phyloP scores from a whole-genome alignment of 1,140 invertebrate genomes.

The Nasonia vitripennis region DNA sequence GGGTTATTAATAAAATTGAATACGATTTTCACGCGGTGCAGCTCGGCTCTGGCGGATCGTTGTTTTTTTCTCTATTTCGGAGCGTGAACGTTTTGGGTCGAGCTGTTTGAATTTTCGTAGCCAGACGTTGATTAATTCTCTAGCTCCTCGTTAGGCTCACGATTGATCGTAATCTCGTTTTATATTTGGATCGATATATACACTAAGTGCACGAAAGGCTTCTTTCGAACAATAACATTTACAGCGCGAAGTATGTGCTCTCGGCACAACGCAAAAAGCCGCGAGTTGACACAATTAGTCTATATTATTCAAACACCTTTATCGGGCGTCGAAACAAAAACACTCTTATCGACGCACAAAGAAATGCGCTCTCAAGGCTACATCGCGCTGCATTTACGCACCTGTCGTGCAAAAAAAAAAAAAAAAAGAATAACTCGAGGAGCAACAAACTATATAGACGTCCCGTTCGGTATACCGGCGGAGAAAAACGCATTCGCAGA shows the following conservation, averaged over 20 bases:
- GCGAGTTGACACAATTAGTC: not conserved
- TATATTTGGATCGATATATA: no score
- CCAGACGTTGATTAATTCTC: no score
- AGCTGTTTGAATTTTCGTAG: not conserved
- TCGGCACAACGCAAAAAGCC: not conserved
- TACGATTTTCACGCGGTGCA: constrained; percentile 13
- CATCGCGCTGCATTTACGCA: not conserved
- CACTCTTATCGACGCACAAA: not conserved
- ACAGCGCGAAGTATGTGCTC: not conserved
- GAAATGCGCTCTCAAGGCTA: not conserved
- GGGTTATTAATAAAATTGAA: constrained; percentile 49
- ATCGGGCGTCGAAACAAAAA: not conserved
- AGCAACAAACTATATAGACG: not conserved
- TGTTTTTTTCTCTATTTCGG: not conserved
- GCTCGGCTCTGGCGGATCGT: not conserved
- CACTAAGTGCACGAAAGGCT: not conserved
- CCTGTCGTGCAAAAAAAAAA: not conserved
- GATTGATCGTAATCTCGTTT: no score
- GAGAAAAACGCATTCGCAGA: not conserved
- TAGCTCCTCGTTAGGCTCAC: no score
- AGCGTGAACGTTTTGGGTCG: no score
- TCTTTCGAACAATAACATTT: not conserved
- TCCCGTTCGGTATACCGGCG: not conserved
- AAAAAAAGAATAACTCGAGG: not conserved
- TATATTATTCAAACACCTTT: not conserved